Conservation (phyloP, 2,797 vertebrate genomes). For the Parambassis ranga region DNA sequence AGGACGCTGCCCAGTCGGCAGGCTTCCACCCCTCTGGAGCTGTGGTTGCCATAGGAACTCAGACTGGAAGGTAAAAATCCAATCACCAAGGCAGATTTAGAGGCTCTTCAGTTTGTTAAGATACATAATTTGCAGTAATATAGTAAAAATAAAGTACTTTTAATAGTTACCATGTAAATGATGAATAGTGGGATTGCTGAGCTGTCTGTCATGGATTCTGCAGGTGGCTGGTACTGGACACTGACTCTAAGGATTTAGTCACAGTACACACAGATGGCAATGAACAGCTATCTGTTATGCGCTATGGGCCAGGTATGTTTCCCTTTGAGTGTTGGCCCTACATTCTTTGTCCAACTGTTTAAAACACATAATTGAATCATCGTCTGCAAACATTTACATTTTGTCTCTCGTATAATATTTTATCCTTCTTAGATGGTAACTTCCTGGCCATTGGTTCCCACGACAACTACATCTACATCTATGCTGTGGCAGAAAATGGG, state of each 20-base stretch:
- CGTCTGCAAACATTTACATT: neutral
- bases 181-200: neutral
- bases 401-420: neutral
- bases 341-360: too few species aligned
- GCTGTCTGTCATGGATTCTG: constrained; percentile 27
- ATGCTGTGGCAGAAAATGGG: constrained; percentile 91
- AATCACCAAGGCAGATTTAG: neutral
- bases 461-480: constrained; percentile 99
- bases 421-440: constrained; percentile 85
- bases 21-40: constrained; percentile 94
- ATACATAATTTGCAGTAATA: neutral
- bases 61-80: constrained; percentile 88
- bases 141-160: neutral
- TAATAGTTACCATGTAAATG: neutral
- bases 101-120: neutral
- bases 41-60: constrained; percentile 93
- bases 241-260: constrained; percentile 95
- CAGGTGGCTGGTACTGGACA: constrained; percentile 99
- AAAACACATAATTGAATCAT: too few species aligned
- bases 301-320: constrained; percentile 89
- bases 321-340: neutral
- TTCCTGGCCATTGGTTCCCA: constrained; percentile 98
- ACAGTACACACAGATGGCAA: constrained; percentile 97
- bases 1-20: constrained; percentile 95
- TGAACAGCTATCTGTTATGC: constrained; percentile 95